Evolutionary conservation across 2,113 vertebrate species (phyloP).

Genomic region (Cynoglossus semilaevis): DNA sequence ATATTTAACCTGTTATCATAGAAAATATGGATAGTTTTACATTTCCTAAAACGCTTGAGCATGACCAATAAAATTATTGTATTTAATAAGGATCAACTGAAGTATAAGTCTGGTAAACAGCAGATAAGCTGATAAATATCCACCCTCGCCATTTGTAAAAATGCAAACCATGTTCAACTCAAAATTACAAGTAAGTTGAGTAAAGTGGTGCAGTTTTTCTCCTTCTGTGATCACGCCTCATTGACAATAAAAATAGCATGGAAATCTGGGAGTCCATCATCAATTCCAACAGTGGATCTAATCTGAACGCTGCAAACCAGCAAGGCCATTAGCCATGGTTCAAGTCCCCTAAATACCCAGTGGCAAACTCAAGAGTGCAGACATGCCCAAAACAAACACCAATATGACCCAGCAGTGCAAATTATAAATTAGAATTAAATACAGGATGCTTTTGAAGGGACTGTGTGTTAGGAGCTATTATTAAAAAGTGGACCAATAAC

Average conservation of each 20-base stretch:
- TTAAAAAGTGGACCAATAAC: conserved; percentile 38
- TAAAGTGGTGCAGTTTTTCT: conserved; percentile 27
- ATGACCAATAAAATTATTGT: neutral
- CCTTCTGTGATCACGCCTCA: conserved; percentile 41
- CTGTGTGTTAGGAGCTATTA: conserved; percentile 44
- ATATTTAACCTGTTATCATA: conserved; percentile 29
- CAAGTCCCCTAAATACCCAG: conserved; percentile 67
- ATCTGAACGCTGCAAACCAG: conserved; percentile 64
- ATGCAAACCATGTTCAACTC: conserved; percentile 1
- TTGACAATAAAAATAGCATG: conserved; percentile 58
- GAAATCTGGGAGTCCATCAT: conserved; percentile 55
- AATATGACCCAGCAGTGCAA: conserved; percentile 61
- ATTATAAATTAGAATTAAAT: conserved; percentile 53
- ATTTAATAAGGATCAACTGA: neutral
- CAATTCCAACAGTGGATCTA: conserved; percentile 70
- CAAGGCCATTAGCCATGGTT: conserved; percentile 68
- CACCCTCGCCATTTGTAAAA: neutral
- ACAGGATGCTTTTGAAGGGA: conserved; percentile 40
- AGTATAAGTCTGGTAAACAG: neutral
- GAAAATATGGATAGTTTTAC: conserved; percentile 28
- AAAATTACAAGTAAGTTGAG: conserved; percentile 8
- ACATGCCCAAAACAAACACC: conserved; percentile 66
- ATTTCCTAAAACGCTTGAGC: neutral
- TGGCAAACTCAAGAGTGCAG: conserved; percentile 61
- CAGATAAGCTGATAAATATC: neutral